Base-by-base conservation (phyloP, 2,113 vertebrate genomes). In the Rhegmatorhina hoffmannsi region DNA sequence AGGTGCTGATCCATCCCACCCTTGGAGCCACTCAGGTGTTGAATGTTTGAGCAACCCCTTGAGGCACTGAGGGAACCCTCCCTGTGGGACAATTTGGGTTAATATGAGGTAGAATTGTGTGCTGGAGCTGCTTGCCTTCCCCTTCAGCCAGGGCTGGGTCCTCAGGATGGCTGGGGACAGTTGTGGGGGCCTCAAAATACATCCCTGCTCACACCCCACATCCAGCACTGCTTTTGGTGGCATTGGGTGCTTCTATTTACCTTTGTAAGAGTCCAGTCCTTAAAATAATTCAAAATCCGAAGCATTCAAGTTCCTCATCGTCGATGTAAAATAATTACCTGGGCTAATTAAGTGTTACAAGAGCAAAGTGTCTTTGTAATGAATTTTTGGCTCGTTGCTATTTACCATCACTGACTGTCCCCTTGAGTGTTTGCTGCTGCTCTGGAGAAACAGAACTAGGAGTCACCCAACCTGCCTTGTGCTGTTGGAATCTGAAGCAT, bases 351-450 rank as follows among this genome's bases (percentile, higher is more conserved):
- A 83, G 31, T 1, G 2, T 83, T 72, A 84, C 33, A 36, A 72
- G 38, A 84, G n/a, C 70, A 43, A 62, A 83, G 31, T 43, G 69
- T 36, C 17, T 17, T 73, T 26, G n/a, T 62, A 91, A 93, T 70
- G 13, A 88, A 77, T 92, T 85, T 93, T 79, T 20, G 8, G 21
- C 72, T 85, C 58, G 58, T 69, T 94, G 78, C 43, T 93, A 23
- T 90, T 94, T 68, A 83, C 46, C 5, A 8, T n/a, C 68, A 28
- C 4, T 56, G 68, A 38, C 47, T 76, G 38, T 64, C 46, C 80
- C 86, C 72, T 69, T 1, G 44, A 73, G 68, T 76, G 89, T 76
- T 76, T 36, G 59, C 29, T 62, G 63, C 53, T 92, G 21, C 52
- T 85, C 75, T 68, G 53, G 40, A 88, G 70, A 60, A 68, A 76